These are phyloP conservation scores for Margarornis squamiger DNA, from an alignment of 2,797 vertebrate genomes.

Conservation along the genomic window DNA sequence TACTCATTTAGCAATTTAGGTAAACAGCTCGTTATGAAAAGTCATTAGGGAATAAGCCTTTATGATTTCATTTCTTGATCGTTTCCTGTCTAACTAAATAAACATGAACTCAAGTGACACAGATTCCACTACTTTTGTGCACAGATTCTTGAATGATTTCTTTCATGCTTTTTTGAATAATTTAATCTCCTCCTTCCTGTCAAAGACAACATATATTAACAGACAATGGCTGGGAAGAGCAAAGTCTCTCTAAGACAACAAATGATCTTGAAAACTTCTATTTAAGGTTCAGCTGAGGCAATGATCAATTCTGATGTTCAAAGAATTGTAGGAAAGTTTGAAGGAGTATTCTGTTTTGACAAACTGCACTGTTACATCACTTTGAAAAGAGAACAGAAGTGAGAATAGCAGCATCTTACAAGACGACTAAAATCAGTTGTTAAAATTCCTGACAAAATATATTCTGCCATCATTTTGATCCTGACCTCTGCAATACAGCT, in stretches of 20 bases:
- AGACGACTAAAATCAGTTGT: not conserved
- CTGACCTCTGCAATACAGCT: not conserved
- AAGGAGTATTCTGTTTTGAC: not conserved
- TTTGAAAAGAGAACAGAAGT: not conserved
- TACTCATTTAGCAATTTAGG: constrained; percentile 46
- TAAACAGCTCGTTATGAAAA: constrained; percentile 59
- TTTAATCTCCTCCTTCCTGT: constrained; percentile 1
- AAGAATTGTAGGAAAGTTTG: not conserved
- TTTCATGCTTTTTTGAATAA: not conserved
- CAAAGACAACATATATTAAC: not conserved
- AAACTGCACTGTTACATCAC: not conserved
- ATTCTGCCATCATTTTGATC: not conserved
- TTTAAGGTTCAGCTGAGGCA: not conserved
- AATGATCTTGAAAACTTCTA: not conserved
- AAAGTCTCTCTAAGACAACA: not conserved
- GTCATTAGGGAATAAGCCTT: constrained; percentile 51
- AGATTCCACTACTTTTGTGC: constrained; percentile 16
- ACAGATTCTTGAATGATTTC: constrained; percentile 11
- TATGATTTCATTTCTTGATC: constrained; percentile 65
- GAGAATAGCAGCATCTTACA: not conserved
- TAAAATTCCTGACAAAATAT: not conserved
- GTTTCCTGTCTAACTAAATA: constrained; percentile 66
- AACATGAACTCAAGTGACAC: constrained; percentile 62
- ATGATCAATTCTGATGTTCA: not conserved
- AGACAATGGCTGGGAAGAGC: not conserved